Conservation (phyloP, 2,797 vertebrate genomes). For the Saguinus oedipus region DNA sequence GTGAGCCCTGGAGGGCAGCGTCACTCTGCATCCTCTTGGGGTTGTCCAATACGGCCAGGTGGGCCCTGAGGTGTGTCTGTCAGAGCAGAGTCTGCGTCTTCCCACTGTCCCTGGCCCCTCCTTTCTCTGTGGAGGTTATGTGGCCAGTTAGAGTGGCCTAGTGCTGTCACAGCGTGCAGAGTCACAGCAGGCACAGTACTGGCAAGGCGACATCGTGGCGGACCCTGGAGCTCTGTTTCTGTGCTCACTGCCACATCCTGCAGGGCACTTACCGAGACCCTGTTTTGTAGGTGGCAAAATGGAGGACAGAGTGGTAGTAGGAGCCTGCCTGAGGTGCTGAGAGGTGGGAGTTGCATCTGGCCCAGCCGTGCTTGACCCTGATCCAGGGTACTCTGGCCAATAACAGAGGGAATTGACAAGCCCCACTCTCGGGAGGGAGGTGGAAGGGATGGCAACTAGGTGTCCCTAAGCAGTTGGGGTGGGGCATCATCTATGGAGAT, state of each 20-base stretch:
- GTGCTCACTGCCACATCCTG: background rate
- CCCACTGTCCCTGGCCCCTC: background rate
- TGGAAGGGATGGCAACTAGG: accelerated
- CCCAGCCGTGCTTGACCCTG: background rate
- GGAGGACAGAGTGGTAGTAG: background rate
- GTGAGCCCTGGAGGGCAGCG: background rate
- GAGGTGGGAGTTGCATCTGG: too few relatives aligned
- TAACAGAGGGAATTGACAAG: background rate
- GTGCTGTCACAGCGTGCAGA: background rate
- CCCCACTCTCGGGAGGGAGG: background rate
- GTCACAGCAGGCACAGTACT: background rate
- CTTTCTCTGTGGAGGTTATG: background rate
- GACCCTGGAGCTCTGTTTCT: background rate
- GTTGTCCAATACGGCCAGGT: background rate
- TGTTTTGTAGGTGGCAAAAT: background rate
- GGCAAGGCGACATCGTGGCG: background rate
- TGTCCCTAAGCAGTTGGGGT: background rate
- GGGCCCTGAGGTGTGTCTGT: background rate
- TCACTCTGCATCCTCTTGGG: background rate
- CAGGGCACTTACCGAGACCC: too few relatives aligned
- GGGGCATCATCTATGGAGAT: background rate
- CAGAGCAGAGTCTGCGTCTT: background rate
- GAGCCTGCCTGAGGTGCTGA: background rate
- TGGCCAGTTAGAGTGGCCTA: background rate
- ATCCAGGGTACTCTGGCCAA: background rate